Evolutionary conservation across 2,113 vertebrate genomes (phyloP).

Genomic region (Seriola dumerili): DNA sequence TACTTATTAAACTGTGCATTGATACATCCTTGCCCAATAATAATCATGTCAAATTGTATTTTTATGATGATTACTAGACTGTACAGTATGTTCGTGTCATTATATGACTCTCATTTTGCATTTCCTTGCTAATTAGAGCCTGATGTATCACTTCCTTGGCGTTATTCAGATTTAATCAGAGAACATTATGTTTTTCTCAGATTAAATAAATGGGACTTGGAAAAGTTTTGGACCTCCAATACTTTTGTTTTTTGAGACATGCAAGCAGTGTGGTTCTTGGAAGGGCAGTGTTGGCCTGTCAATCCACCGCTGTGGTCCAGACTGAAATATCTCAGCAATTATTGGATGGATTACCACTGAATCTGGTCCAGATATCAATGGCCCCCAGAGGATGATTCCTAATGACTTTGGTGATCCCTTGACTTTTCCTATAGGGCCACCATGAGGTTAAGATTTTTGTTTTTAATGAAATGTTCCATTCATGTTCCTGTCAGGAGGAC

Average conservation of each 20-base stretch:
- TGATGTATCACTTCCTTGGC: constrained; percentile 24
- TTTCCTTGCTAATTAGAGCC: constrained; percentile 28
- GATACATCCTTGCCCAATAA: background rate
- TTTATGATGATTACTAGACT: background rate
- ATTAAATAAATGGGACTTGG: constrained; percentile 21
- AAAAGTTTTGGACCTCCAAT: background rate
- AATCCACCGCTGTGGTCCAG: background rate
- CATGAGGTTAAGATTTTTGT: no score
- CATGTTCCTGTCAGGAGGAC: background rate
- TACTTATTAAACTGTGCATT: background rate
- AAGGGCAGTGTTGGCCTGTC: background rate
- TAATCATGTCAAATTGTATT: constrained; percentile 16
- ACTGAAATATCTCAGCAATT: background rate
- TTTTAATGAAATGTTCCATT: no score
- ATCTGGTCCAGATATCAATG: background rate
- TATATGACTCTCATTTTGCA: constrained; percentile 1
- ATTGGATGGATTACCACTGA: background rate
- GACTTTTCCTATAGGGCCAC: no score
- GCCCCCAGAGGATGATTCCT: background rate
- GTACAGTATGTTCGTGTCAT: background rate
- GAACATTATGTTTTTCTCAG: background rate
- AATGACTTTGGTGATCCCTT: background rate
- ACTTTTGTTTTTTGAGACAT: background rate
- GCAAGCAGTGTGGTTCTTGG: background rate
- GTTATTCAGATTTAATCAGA: constrained; percentile 22